Evolutionary conservation across 2,113 vertebrate genomes (phyloP).

Genomic region (Xenopus borealis): DNA sequence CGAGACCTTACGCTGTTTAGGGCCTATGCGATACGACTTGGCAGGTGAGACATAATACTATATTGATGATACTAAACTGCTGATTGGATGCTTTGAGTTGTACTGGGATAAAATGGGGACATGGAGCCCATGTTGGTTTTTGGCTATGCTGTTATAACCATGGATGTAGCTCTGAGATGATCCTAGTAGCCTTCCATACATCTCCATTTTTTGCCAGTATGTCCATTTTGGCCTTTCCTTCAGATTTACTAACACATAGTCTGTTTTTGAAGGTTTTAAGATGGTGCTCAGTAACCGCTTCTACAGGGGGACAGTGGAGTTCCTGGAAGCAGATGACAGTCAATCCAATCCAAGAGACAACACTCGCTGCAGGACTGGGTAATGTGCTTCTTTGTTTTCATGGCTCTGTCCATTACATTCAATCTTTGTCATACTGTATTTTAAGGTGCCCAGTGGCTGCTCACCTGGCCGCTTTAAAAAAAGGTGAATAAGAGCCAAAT

Average conservation of each 20-base stretch:
- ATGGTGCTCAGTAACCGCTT: slow-evolving; percentile 71
- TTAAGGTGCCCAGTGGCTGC: no score
- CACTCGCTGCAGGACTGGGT: slow-evolving; percentile 75
- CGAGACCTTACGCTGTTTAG: slow-evolving; percentile 77
- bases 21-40: slow-evolving; percentile 74
- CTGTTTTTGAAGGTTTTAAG: slow-evolving; percentile 56
- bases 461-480: not conserved
- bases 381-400: slow-evolving; percentile 13
- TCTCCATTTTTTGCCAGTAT: no score
- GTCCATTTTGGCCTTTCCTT: no score
- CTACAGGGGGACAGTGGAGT: slow-evolving; percentile 69
- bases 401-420: not conserved
- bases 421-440: not conserved
- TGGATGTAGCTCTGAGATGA: no score
- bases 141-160: no score
- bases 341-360: slow-evolving; percentile 70
- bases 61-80: no score
- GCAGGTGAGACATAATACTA: slow-evolving; percentile 58
- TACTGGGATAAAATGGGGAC: no score
- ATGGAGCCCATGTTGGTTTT: no score
- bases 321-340: slow-evolving; percentile 64
- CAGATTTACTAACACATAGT: not conserved
- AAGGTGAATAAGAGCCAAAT: no score
- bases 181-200: no score
- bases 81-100: not conserved